phyloP scores from a whole-genome alignment of 2,797 vertebrate species.

The Erpetoichthys calabaricus region DNA sequence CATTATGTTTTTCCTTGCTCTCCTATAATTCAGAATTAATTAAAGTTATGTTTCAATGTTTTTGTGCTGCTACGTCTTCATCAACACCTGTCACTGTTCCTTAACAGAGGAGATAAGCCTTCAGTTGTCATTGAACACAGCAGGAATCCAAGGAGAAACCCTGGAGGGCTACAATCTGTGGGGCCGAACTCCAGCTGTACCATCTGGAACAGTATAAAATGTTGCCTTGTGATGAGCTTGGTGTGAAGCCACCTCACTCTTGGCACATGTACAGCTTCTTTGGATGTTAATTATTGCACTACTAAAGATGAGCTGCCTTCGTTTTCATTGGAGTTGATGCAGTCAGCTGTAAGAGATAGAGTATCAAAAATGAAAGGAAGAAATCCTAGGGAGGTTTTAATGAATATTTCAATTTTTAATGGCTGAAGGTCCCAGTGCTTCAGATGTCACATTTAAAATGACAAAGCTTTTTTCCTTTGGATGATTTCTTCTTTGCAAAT shows the following conservation, averaged over 20 bases:
- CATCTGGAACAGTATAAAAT: slow-evolving; percentile 6
- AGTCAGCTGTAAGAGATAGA: too few species aligned
- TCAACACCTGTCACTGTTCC: slow-evolving; percentile 3
- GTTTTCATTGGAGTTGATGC: too few species aligned
- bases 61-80: neutral
- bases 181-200: slow-evolving; percentile 3
- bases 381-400: too few species aligned
- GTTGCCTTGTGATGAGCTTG: neutral
- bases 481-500: too few species aligned
- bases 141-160: neutral
- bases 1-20: neutral
- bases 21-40: neutral
- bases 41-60: neutral
- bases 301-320: too few species aligned
- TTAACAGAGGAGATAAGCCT: slow-evolving; percentile 1
- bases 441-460: neutral
- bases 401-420: too few species aligned
- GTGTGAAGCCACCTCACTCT: neutral
- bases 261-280: neutral
- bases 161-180: neutral
- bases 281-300: neutral
- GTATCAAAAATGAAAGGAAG: too few species aligned
- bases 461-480: neutral
- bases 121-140: slow-evolving; percentile 2
- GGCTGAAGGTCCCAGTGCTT: too few species aligned